phyloP scores from a whole-genome alignment of 2,888 invertebrate genomes.

The Melinaea marsaeus region DNA sequence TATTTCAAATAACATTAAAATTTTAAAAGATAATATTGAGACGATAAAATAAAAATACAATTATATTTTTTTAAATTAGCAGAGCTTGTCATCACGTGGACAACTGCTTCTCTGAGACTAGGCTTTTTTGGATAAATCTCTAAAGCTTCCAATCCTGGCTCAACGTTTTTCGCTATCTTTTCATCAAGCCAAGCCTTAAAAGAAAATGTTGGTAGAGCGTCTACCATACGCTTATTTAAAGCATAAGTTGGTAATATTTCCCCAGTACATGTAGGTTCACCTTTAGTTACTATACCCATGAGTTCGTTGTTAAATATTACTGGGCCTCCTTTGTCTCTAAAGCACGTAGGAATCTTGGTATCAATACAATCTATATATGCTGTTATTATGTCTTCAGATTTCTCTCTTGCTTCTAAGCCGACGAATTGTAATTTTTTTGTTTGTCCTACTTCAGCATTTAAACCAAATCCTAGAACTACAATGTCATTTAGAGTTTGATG shows the following conservation, averaged over 20 bases:
- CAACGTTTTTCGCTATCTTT: constrained; percentile 57
- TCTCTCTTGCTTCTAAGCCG: constrained; percentile 49
- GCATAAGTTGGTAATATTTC: constrained; percentile 57
- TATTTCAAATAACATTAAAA: not conserved
- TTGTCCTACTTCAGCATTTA: constrained; percentile 58
- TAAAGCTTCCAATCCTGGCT: constrained; percentile 41
- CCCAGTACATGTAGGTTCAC: constrained; percentile 54
- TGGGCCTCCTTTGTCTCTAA: constrained; percentile 64
- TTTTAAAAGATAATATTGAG: constrained; percentile 1
- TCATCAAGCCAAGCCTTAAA: constrained; percentile 66
- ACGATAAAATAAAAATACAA: constrained; percentile 11
- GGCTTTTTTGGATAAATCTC: constrained; percentile 50
- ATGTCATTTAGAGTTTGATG: constrained; percentile 45
- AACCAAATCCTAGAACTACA: constrained; percentile 61
- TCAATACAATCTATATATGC: constrained; percentile 65
- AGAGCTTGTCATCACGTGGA: constrained; percentile 39
- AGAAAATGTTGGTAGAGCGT: constrained; percentile 54
- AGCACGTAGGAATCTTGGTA: constrained; percentile 62
- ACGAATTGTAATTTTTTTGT: constrained; percentile 55
- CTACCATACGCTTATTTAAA: constrained; percentile 54
- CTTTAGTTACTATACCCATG: constrained; percentile 55
- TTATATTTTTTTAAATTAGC: constrained; percentile 14
- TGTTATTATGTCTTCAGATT: constrained; percentile 32
- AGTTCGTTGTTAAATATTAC: constrained; percentile 57
- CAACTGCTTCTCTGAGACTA: constrained; percentile 29